Conservation (phyloP, 2,113 vertebrate species). For the Carettochelys insculpta region DNA sequence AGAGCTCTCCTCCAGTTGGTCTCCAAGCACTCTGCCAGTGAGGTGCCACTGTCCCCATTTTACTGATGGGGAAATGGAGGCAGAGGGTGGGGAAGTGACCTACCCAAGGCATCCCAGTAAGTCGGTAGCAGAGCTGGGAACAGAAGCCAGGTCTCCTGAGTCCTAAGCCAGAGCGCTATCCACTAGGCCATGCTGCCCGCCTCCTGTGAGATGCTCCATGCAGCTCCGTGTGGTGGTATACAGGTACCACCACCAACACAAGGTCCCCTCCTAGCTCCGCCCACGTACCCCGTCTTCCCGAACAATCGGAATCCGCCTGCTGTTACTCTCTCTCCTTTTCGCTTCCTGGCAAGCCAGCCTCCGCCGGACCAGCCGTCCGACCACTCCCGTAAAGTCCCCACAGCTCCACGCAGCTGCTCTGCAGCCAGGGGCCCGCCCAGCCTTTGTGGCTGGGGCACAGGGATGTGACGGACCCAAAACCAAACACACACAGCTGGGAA, state of each 20-base stretch:
- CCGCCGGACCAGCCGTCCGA: neutral
- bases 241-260: fast-evolving
- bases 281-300: fast-evolving
- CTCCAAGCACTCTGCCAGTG: neutral
- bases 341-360: neutral
- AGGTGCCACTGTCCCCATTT: neutral
- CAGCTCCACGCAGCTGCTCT: neutral
- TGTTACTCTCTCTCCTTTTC: fast-evolving
- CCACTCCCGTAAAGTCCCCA: neutral
- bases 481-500: neutral
- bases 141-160: neutral
- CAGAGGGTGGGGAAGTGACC: neutral
- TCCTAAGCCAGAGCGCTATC: fast-evolving
- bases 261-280: neutral
- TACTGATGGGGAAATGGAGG: neutral
- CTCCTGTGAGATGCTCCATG: neutral
- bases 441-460: fast-evolving
- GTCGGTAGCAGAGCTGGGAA: neutral
- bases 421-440: neutral
- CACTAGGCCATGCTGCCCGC: neutral
- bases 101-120: neutral
- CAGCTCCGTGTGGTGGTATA: neutral
- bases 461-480: neutral
- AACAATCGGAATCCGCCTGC: fast-evolving
- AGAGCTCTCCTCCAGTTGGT: neutral